Evolutionary conservation across 1,140 invertebrate species (phyloP).

Genomic region (Eupristina koningsbergeri): DNA sequence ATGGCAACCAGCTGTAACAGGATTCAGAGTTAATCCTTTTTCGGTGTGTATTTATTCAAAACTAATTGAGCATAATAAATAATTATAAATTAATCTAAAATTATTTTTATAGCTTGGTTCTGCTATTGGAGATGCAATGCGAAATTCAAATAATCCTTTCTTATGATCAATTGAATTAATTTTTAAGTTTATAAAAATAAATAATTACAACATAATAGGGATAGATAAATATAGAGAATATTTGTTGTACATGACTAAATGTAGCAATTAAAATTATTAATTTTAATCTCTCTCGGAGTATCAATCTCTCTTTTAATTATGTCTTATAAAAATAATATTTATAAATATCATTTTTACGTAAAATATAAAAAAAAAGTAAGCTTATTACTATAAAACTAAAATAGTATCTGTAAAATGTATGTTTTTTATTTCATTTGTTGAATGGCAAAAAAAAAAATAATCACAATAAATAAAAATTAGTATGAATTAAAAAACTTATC

Average conservation of each 20-base stretch:
- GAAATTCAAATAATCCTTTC: slow-evolving; percentile 72
- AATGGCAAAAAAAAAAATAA: slow-evolving; percentile 38
- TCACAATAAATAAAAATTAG: no score
- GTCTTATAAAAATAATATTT: slow-evolving; percentile 48
- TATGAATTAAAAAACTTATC: slow-evolving; percentile 22
- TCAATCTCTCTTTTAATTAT: slow-evolving; percentile 66
- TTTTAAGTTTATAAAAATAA: slow-evolving; percentile 67
- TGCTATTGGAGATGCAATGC: slow-evolving; percentile 67
- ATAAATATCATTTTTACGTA: slow-evolving; percentile 51
- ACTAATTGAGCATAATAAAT: slow-evolving; percentile 2
- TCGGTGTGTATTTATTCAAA: slow-evolving; percentile 58
- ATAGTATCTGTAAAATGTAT: slow-evolving; percentile 39
- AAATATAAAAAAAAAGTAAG: slow-evolving; percentile 68
- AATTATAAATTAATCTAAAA: not conserved
- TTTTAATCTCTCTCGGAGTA: slow-evolving; percentile 65
- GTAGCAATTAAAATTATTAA: slow-evolving; percentile 70
- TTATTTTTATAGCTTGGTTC: slow-evolving; percentile 66
- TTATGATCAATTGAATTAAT: slow-evolving; percentile 67
- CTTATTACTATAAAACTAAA: slow-evolving; percentile 34
- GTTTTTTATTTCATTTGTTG: slow-evolving; percentile 40
- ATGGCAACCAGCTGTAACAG: slow-evolving; percentile 70
- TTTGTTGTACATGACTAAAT: slow-evolving; percentile 65
- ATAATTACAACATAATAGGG: slow-evolving; percentile 60
- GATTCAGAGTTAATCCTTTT: slow-evolving; percentile 71
- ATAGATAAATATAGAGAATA: slow-evolving; percentile 63